Percentiles rank a stretch among this genome's conserved stretches.
Conservation (phyloP, 64 coral and sea anemone species). For the Pocillopora damicornis region DNA sequence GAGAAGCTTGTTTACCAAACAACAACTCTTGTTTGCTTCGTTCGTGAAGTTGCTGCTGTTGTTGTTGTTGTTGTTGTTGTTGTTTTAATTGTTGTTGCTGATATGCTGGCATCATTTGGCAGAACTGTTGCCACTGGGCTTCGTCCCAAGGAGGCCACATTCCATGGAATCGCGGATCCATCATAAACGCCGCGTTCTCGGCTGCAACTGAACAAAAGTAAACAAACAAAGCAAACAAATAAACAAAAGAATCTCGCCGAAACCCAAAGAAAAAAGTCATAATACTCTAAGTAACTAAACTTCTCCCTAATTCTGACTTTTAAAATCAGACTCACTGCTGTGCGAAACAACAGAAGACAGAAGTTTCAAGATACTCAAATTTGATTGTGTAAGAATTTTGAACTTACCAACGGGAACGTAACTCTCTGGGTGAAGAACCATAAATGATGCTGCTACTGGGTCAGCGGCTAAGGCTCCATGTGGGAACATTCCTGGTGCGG, state of each 20-base stretch:
- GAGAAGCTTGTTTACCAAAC: slow-evolving; percentile 32
- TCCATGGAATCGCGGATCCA: slow-evolving; percentile 23
- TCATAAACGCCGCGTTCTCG: slow-evolving; percentile 44
- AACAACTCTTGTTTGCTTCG: slow-evolving; percentile 47
- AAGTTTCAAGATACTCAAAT: neutral
- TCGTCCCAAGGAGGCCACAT: slow-evolving; percentile 51
- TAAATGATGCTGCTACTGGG: slow-evolving; percentile 43
- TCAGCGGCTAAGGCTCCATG: slow-evolving; percentile 26
- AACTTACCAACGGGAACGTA: slow-evolving; percentile 42
- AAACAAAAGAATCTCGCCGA: neutral
- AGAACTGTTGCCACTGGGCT: slow-evolving; percentile 63
- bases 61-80: slow-evolving; percentile 37
- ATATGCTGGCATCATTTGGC: slow-evolving; percentile 34
- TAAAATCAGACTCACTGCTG: too few relatives aligned
- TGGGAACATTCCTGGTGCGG: slow-evolving; percentile 40
- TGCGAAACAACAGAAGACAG: too few relatives aligned
- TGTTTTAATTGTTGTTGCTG: slow-evolving; percentile 30
- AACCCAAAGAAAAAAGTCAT: too few relatives aligned
- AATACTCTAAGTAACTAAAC: too few relatives aligned
- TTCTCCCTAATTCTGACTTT: too few relatives aligned
- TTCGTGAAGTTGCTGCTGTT: slow-evolving; percentile 25
- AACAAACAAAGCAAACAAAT: neutral
- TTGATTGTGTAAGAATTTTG: neutral
- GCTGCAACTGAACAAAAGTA: neutral
- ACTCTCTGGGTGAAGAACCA: slow-evolving; percentile 49